Conservation (phyloP, 2,888 invertebrate genomes). For the Eristalis pertinax region DNA sequence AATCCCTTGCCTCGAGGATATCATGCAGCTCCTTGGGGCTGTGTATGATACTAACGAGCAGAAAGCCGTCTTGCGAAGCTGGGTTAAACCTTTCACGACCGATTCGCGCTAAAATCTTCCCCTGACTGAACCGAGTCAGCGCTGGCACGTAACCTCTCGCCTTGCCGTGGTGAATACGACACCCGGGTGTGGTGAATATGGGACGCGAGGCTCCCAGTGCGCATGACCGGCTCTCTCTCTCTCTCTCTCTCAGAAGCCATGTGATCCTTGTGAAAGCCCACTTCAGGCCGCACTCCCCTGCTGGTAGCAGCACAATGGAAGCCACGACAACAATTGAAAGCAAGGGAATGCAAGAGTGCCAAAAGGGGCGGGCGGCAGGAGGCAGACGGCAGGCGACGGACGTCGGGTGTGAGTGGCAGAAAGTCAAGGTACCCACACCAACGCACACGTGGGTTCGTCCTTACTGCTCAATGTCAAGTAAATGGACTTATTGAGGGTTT, state of each 20-base stretch:
- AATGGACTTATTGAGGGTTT: conserved; percentile 55
- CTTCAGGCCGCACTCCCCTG: conserved; percentile 49
- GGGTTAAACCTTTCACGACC: conserved; percentile 35
- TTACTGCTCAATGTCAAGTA: conserved; percentile 62
- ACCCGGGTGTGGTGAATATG: conserved; percentile 37
- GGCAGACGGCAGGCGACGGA: not conserved
- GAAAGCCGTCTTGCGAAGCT: not conserved
- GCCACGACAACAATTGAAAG: conserved; percentile 59
- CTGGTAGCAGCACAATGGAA: conserved; percentile 62
- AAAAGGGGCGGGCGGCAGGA: not conserved
- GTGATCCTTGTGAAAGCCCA: conserved; percentile 21
- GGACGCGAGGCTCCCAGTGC: conserved; percentile 19
- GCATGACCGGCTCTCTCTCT: conserved; percentile 36
- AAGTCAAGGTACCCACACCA: conserved; percentile 59
- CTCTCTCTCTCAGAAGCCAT: conserved; percentile 11
- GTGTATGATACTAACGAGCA: not conserved
- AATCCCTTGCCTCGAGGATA: not conserved
- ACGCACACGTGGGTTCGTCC: conserved; percentile 9
- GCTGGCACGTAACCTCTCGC: conserved; percentile 6
- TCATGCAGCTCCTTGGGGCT: conserved; percentile 35
- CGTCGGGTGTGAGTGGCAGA: conserved; percentile 18
- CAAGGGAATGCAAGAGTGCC: conserved; percentile 21
- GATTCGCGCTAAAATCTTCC: conserved; percentile 52
- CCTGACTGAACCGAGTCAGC: conserved; percentile 49
- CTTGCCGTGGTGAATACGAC: conserved; percentile 36